Evolutionary conservation across 2,113 vertebrate genomes (phyloP).

Genomic region (Anseranas semipalmata): DNA sequence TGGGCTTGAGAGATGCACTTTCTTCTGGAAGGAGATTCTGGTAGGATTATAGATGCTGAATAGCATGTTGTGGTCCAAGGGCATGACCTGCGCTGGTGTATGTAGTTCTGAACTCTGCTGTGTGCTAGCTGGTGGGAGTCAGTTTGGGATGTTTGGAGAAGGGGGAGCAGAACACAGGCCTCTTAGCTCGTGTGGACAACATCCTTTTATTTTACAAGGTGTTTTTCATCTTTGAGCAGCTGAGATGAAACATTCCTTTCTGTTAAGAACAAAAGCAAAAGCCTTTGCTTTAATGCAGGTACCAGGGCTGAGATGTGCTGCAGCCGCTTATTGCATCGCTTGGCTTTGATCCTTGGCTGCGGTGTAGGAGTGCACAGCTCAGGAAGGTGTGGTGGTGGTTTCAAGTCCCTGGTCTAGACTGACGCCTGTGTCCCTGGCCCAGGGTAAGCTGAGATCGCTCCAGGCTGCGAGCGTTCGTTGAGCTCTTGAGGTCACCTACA

Average conservation of each 20-base stretch:
- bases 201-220: not conserved
- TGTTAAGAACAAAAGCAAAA: constrained; percentile 24
- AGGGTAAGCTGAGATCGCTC: not conserved
- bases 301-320: not conserved
- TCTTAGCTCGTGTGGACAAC: not conserved
- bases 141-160: not conserved
- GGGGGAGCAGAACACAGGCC: not conserved
- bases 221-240: constrained; percentile 13
- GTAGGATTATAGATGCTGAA: not conserved
- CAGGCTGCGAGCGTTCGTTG: rapidly evolving
- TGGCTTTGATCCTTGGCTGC: constrained; percentile 48
- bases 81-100: not conserved
- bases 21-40: not conserved
- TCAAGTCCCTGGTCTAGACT: constrained; percentile 5
- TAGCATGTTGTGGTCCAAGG: not conserved
- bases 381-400: not conserved
- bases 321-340: not conserved
- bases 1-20: not conserved
- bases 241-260: constrained; percentile 9
- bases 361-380: not conserved
- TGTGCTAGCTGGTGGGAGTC: not conserved
- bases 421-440: not conserved
- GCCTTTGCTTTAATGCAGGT: not conserved
- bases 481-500: not conserved
- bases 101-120: not conserved